phyloP scores from a whole-genome alignment of 2,113 vertebrate genomes.

The Microtus richardsoni region DNA sequence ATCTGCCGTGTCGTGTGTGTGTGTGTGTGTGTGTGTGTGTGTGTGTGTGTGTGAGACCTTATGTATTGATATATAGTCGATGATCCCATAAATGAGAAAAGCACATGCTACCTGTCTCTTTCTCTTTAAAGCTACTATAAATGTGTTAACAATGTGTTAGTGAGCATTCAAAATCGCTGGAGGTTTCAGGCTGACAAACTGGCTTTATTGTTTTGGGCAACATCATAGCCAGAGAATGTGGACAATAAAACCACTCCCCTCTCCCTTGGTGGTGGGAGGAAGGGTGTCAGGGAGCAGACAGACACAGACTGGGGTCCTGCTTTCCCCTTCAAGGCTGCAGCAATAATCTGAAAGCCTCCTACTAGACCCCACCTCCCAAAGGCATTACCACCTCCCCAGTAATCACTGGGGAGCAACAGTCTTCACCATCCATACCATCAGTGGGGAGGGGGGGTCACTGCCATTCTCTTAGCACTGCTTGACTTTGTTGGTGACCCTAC shows the following conservation, averaged over 20 bases:
- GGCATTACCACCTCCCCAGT: neutral
- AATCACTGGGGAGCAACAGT: neutral
- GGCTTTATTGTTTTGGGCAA: neutral
- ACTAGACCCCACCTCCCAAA: neutral
- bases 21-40: no score
- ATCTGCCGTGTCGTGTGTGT: neutral
- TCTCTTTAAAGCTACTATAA: neutral
- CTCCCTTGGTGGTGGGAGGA: no score
- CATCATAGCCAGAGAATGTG: neutral
- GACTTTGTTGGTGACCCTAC: neutral
- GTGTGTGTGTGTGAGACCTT: no score
- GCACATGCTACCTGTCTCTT: neutral
- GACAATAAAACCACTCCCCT: neutral
- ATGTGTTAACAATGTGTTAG: neutral
- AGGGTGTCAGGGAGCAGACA: neutral
- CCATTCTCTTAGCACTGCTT: neutral
- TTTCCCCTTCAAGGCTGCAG: neutral
- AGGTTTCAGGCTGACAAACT: neutral
- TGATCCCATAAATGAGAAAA: neutral
- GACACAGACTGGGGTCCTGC: neutral
- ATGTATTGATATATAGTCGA: neutral
- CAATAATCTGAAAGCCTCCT: neutral
- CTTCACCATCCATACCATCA: neutral
- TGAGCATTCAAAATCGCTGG: neutral
- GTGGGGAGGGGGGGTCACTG: neutral